Conservation (phyloP, 1,140 invertebrate species). For the Augochlora pura region DNA sequence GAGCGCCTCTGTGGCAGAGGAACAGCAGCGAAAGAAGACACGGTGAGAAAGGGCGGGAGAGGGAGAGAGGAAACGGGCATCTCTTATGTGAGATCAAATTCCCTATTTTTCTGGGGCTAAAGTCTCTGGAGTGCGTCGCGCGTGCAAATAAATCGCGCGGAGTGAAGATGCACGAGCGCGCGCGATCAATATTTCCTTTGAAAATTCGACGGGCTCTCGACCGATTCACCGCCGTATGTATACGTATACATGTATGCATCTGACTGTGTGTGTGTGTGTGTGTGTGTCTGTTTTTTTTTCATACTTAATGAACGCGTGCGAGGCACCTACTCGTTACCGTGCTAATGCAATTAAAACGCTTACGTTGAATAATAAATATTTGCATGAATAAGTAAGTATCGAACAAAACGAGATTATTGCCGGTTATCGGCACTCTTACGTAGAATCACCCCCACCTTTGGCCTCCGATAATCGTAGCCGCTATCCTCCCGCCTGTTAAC, state of each 20-base stretch:
- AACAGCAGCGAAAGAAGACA: not conserved
- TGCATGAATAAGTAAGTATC: slow-evolving; percentile 45
- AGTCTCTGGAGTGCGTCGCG: slow-evolving; percentile 24
- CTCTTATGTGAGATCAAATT: slow-evolving; percentile 23
- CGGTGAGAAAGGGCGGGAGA: not conserved
- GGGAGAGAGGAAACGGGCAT: not conserved
- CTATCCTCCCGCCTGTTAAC: slow-evolving; percentile 13
- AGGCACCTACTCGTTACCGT: slow-evolving; percentile 36
- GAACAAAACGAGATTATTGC: slow-evolving; percentile 33
- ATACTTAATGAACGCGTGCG: slow-evolving; percentile 42
- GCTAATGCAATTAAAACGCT: slow-evolving; percentile 46
- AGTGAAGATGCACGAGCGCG: slow-evolving; percentile 18
- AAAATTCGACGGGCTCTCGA: slow-evolving; percentile 25
- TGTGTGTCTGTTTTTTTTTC: slow-evolving; percentile 28
- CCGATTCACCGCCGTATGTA: slow-evolving; percentile 15
- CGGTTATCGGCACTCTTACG: slow-evolving; percentile 46
- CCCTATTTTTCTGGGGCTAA: not conserved
- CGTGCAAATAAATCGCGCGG: slow-evolving; percentile 28
- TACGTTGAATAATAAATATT: slow-evolving; percentile 51
- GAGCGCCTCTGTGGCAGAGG: not conserved
- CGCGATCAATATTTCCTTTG: slow-evolving; percentile 47
- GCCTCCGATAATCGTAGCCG: not conserved
- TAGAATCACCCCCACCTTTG: slow-evolving; percentile 7
- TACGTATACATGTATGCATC: too few relatives aligned
- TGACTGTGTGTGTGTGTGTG: too few relatives aligned